A percentile compares a stretch with the other conserved stretches of the same genome.
phyloP scores from a whole-genome alignment of 2,888 invertebrate species.

The Drosophila flavopinicola region DNA sequence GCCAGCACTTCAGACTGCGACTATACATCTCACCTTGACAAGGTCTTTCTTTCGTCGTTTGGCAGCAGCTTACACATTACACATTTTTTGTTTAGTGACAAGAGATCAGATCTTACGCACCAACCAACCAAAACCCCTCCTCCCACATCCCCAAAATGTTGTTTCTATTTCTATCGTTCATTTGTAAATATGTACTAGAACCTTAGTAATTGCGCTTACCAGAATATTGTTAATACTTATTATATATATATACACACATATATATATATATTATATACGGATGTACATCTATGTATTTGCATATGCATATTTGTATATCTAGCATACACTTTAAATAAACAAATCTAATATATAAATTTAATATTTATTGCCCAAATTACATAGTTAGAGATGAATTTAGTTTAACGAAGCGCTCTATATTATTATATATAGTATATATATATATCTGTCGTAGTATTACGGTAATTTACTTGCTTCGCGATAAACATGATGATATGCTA shows the following conservation, averaged over 20 bases:
- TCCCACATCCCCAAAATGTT: slow-evolving; percentile 41
- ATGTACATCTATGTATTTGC: slow-evolving; percentile 26
- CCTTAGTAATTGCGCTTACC: slow-evolving; percentile 56
- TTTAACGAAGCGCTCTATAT: slow-evolving; percentile 63
- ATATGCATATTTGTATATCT: slow-evolving; percentile 36
- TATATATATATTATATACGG: slow-evolving; percentile 29
- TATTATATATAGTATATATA: slow-evolving; percentile 39
- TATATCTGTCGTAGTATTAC: slow-evolving; percentile 63
- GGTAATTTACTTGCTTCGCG: slow-evolving; percentile 62
- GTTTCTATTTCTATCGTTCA: slow-evolving; percentile 65
- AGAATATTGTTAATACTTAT: slow-evolving; percentile 75
- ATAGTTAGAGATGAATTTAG: slow-evolving; percentile 80
- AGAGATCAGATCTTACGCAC: slow-evolving; percentile 38
- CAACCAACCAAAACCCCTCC: neutral
- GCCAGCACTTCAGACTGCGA: slow-evolving; percentile 17
- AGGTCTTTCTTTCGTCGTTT: slow-evolving; percentile 4
- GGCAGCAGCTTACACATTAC: slow-evolving; percentile 22
- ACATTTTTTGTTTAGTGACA: slow-evolving; percentile 16
- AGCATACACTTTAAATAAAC: slow-evolving; percentile 55
- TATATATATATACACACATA: slow-evolving; percentile 42
- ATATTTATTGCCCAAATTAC: slow-evolving; percentile 75
- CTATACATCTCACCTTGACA: slow-evolving; percentile 23
- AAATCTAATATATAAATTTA: slow-evolving; percentile 70
- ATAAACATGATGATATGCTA: slow-evolving; percentile 34
- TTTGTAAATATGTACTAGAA: slow-evolving; percentile 76